Conservation (phyloP, 2,113 vertebrate genomes). For the Anser cygnoides region DNA sequence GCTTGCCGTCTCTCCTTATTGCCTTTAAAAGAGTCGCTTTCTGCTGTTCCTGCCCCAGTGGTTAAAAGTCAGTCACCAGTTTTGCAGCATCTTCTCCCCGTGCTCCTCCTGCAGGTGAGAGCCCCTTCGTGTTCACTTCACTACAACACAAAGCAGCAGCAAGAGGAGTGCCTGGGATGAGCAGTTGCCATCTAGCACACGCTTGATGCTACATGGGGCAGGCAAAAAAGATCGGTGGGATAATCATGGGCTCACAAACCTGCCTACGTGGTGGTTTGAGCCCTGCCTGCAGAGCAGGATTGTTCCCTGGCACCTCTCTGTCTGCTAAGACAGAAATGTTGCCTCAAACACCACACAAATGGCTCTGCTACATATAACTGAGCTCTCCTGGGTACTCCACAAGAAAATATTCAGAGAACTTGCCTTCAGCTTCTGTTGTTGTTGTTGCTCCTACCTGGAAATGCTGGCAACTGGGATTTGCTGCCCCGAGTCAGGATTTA, state of each 20-base stretch:
- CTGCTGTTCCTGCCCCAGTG: neutral
- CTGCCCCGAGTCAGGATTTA: neutral
- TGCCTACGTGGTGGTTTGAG: neutral
- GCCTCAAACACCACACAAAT: neutral
- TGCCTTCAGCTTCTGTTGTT: slow-evolving; percentile 15
- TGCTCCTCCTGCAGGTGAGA: neutral
- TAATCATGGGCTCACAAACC: neutral
- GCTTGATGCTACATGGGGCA: neutral
- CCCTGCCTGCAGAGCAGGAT: neutral
- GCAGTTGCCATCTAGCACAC: neutral
- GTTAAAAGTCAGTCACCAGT: neutral
- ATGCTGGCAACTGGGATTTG: slow-evolving; percentile 3
- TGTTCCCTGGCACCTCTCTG: slow-evolving; percentile 1
- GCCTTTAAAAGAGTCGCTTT: neutral
- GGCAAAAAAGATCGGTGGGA: neutral
- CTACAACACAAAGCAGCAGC: neutral
- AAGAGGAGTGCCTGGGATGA: neutral
- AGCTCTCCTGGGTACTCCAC: neutral
- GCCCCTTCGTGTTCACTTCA: neutral
- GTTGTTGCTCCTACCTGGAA: neutral
- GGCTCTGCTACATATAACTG: neutral
- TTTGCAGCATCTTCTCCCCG: neutral
- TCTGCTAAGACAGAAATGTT: slow-evolving; percentile 12
- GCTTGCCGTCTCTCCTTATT: rapidly evolving
- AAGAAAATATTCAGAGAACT: slow-evolving; percentile 3